Evolutionary conservation across 2,113 vertebrate genomes (phyloP).

Genomic region (Nerophis ophidion): DNA sequence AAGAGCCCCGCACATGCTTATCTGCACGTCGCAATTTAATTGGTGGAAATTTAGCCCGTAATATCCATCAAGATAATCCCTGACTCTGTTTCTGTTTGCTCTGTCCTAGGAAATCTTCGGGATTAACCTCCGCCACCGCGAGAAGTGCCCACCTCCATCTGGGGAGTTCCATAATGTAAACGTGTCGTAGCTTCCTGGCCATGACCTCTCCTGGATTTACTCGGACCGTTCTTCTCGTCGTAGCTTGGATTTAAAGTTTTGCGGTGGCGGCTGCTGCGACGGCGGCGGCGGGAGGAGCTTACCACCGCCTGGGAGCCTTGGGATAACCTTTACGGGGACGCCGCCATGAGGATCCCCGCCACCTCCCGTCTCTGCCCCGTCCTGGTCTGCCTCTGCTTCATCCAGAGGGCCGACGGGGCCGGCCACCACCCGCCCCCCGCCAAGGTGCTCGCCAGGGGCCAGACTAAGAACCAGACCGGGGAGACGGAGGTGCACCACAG

Average conservation of each 20-base stretch:
- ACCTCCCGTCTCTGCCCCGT: constrained; percentile 88
- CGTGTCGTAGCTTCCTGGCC: constrained; percentile 52
- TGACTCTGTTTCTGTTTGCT: constrained; percentile 24
- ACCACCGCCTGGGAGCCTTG: constrained; percentile 33
- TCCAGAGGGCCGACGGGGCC: constrained; percentile 84
- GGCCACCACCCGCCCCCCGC: constrained; percentile 51
- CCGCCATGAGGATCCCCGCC: constrained; percentile 91
- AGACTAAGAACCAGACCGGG: constrained; percentile 87
- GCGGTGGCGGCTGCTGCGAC: constrained; percentile 43
- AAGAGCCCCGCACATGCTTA: too few relatives aligned
- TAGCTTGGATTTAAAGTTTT: constrained; percentile 65
- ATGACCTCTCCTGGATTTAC: constrained; percentile 76
- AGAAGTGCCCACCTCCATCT: constrained; percentile 49
- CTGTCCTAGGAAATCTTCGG: constrained; percentile 64
- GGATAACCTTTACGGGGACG: constrained; percentile 60
- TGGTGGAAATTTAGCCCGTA: constrained; percentile 47
- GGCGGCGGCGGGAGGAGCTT: constrained; percentile 44
- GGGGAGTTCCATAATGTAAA: constrained; percentile 84
- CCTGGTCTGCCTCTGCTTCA: constrained; percentile 93
- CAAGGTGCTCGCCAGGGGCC: constrained; percentile 74
- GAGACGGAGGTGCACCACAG: constrained; percentile 96
- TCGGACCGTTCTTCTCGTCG: constrained; percentile 66
- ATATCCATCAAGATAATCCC: constrained; percentile 53
- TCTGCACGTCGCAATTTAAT: constrained; percentile 45
- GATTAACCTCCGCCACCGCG: constrained; percentile 60